Evolutionary conservation across 2,797 vertebrate species (phyloP), one percentile per base, ranked within the genome.

Genomic region (Arrhamphus sclerolepis): DNA sequence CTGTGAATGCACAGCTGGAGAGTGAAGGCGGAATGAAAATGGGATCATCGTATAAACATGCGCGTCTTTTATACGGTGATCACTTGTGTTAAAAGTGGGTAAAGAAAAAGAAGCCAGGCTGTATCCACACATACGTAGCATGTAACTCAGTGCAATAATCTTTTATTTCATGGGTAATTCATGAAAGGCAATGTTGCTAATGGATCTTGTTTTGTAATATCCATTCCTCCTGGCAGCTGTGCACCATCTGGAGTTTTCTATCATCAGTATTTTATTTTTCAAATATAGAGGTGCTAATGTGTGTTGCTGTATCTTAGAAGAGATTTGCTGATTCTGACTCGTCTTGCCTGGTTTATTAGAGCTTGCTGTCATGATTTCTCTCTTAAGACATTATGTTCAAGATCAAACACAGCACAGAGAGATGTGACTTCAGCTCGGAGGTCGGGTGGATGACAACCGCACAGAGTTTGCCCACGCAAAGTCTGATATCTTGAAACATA

Each of bases 401-500:
- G 65, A 83, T 87, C 64, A 80, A 74, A 82, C 66, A 7, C 56
- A 58, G 56, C 57, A 65, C 18, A 34, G 65, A 81, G 66, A 70
- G 72, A 75, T 80, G 66, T 61, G 65, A 80, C 75, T 74, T 69
- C 19, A 79, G 68, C 74, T 73, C 55, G 49, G 69, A 78, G 77
- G 71, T 87, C 80, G 52, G 74, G 53, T 64, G 58, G 79, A 85
- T 86, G 86, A 84, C 75, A 81, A 75, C 76, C 44, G 65, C 64
- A 69, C 70, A 75, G 63, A 70, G 76, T 67, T 82, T 81, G 77
- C 86, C 79, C 75, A 87, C 82, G 75, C 81, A 75, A n/a, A 74
- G 72, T 82, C 78, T 79, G 73, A 81, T 75, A 73, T 79, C 85
- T 84, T 74, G 67, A 88, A 88, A 85, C 76, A 87, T 87, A 79